These are phyloP conservation scores for Sanderia malayensis DNA, from an alignment of 30 jellyfish, hydroid and myxozoan genomes.

Conservation along the genomic window DNA sequence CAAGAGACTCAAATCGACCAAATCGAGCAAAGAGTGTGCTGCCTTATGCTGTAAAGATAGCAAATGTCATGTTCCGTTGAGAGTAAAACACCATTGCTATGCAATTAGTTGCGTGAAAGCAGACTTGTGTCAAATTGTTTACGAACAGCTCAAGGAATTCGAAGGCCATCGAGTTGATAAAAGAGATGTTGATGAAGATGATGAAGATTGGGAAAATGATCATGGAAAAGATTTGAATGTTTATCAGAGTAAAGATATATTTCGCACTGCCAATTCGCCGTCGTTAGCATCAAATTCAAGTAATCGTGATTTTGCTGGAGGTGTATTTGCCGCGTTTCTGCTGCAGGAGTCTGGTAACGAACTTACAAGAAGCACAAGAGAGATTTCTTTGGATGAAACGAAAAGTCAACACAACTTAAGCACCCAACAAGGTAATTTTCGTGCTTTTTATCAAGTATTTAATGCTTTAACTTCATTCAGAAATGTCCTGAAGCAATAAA, in stretches of 20 bases:
- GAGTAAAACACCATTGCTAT: conserved; percentile 55
- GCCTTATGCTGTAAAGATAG: conserved; percentile 71
- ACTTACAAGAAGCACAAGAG: not conserved
- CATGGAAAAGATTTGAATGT: conserved; percentile 41
- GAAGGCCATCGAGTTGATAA: conserved; percentile 88
- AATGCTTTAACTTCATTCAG: no score
- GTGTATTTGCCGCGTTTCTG: not conserved
- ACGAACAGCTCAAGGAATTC: conserved; percentile 65
- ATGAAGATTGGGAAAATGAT: conserved; percentile 49
- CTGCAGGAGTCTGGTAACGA: not conserved
- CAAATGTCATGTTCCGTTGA: conserved; percentile 64
- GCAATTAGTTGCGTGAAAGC: conserved; percentile 63
- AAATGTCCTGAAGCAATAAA: no score
- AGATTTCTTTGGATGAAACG: not conserved
- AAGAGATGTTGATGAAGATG: conserved; percentile 64
- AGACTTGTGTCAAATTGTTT: conserved; percentile 68
- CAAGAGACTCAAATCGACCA: conserved; percentile 28
- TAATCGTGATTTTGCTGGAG: not conserved
- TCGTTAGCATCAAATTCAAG: not conserved
- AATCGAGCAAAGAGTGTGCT: conserved; percentile 50
- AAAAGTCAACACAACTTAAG: not conserved
- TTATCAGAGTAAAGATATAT: conserved; percentile 22
- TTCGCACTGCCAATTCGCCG: not conserved
- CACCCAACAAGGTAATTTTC: not conserved
- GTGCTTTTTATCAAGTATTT: no score